Percentiles rank a stretch among this genome's conserved stretches.
Evolutionary conservation across 2,113 vertebrate species (phyloP).

Genomic region (Clarias magur): DNA sequence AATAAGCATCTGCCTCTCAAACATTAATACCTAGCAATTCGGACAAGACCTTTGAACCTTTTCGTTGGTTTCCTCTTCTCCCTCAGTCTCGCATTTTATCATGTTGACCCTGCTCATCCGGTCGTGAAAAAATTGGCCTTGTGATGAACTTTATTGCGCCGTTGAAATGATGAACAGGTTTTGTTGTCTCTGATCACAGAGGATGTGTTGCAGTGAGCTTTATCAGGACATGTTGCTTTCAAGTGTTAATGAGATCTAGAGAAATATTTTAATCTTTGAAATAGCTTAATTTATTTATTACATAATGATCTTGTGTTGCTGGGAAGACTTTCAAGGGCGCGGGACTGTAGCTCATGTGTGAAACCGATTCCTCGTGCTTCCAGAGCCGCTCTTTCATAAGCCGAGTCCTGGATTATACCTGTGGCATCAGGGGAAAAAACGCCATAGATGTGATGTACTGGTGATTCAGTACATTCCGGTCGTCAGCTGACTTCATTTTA

Average conservation of each 20-base stretch:
- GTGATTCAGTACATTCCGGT: too few species aligned
- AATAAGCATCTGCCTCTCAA: constrained; percentile 7
- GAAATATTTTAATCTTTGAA: too few species aligned
- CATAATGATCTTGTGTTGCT: too few species aligned
- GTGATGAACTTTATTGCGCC: background rate
- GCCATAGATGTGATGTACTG: too few species aligned
- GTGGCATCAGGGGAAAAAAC: too few species aligned
- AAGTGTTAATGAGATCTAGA: background rate
- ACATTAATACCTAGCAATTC: constrained; percentile 19
- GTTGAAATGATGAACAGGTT: background rate
- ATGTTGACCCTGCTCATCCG: constrained; percentile 34
- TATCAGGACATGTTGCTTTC: background rate
- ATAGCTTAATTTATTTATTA: too few species aligned
- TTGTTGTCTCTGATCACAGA: background rate
- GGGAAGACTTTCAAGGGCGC: too few species aligned
- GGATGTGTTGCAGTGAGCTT: background rate
- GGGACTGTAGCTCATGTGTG: too few species aligned
- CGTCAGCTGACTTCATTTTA: too few species aligned
- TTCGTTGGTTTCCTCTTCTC: constrained; percentile 22
- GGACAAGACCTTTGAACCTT: constrained; percentile 31
- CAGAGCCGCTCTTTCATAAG: too few species aligned
- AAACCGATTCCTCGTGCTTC: too few species aligned
- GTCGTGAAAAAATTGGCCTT: background rate
- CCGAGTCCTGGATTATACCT: too few species aligned
- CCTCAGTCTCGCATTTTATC: background rate